Evolutionary conservation across 2,797 vertebrate genomes (phyloP).

Genomic region (Ptychobarbus kaznakovi): DNA sequence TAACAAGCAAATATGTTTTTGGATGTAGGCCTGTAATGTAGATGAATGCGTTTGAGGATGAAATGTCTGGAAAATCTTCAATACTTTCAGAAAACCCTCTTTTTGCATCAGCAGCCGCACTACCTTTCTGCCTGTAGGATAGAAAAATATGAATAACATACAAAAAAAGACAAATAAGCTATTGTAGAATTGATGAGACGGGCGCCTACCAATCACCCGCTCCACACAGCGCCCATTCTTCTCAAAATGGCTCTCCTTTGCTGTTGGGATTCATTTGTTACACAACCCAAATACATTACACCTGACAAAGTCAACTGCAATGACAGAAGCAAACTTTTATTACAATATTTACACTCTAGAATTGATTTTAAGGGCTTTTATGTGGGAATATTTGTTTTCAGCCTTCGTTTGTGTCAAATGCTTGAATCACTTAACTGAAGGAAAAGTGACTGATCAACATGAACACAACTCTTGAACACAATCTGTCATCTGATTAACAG

Average conservation of each 20-base stretch:
- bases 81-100: conserved; percentile 1
- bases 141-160: not conserved
- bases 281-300: not conserved
- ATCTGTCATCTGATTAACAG: not conserved
- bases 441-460: not conserved
- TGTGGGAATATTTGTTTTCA: not conserved
- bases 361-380: not conserved
- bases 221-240: conserved; percentile 6
- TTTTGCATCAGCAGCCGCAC: not conserved
- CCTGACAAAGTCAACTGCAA: conserved; percentile 5
- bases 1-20: conserved; percentile 15
- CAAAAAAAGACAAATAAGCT: not conserved
- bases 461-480: not conserved
- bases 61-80: conserved; percentile 10
- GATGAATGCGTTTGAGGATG: not conserved
- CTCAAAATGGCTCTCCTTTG: not conserved
- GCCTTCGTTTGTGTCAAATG: not conserved
- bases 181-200: not conserved
- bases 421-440: not conserved
- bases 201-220: not conserved
- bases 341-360: not conserved
- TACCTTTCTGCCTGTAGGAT: not conserved
- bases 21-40: not conserved
- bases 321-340: not conserved
- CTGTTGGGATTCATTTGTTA: not conserved